Conservation (phyloP, 2,113 vertebrate species). For the Steatornis caripensis region DNA sequence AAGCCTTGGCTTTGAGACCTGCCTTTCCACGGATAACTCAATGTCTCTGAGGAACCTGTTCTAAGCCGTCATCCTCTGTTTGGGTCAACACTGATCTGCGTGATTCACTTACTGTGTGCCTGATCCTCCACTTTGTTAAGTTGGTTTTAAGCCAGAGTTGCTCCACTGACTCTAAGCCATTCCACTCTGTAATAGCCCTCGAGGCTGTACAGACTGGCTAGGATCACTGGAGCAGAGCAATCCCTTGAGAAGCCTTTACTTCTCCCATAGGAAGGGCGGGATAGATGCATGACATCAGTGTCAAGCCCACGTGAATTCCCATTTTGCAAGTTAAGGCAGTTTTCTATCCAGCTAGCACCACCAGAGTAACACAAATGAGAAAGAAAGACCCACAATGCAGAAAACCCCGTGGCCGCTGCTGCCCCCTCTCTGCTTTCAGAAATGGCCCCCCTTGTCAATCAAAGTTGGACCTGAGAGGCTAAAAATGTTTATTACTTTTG, state of each 20-base stretch:
- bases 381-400: neutral
- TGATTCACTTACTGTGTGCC: constrained; percentile 11
- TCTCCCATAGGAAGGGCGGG: neutral
- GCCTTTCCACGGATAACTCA: constrained; percentile 26
- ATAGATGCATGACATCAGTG: neutral
- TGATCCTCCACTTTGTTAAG: neutral
- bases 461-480: neutral
- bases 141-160: neutral
- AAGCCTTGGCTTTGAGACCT: constrained; percentile 17
- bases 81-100: neutral
- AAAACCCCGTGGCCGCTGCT: neutral
- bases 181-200: neutral
- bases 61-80: neutral
- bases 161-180: neutral
- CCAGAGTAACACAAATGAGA: neutral
- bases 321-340: neutral
- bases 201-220: neutral
- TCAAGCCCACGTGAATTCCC: neutral
- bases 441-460: neutral
- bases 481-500: neutral
- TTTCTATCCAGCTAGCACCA: neutral
- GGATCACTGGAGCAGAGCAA: neutral
- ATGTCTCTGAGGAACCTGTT: constrained; percentile 14
- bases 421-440: neutral
- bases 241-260: neutral